A percentile compares a stretch with the other conserved stretches of the same genome.
phyloP scores from a whole-genome alignment of 2,113 vertebrate species.

The Pollimyrus isidori region DNA sequence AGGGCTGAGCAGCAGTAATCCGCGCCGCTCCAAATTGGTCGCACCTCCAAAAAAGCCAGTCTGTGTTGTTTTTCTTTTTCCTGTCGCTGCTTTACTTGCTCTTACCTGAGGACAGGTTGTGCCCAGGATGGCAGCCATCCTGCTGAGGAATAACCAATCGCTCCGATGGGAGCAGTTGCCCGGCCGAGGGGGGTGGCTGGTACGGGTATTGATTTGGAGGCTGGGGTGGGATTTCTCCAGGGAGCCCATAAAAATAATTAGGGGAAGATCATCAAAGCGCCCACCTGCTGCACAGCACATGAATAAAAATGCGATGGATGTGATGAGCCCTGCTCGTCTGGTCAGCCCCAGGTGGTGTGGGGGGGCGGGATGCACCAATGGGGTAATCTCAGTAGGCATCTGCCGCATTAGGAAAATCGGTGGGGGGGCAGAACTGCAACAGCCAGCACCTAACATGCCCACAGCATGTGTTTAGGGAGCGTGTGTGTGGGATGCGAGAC shows the following conservation, averaged over 20 bases:
- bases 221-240: slow-evolving; percentile 59
- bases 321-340: slow-evolving; percentile 32
- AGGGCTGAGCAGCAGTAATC: background rate
- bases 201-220: slow-evolving; percentile 62
- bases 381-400: background rate
- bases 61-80: background rate
- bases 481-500: background rate
- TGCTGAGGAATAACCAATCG: slow-evolving; percentile 51
- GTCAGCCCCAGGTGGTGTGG: background rate
- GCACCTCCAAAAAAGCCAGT: background rate
- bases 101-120: slow-evolving; percentile 29
- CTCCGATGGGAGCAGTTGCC: slow-evolving; percentile 60
- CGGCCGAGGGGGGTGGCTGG: slow-evolving; percentile 48
- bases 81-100: background rate
- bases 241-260: slow-evolving; percentile 71
- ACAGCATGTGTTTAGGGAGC: background rate
- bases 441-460: background rate
- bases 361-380: background rate
- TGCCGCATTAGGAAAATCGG: background rate
- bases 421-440: background rate
- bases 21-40: background rate
- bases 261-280: slow-evolving; percentile 64
- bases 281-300: slow-evolving; percentile 58
- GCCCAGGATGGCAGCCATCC: slow-evolving; percentile 55
- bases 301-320: slow-evolving; percentile 55